phyloP scores from a whole-genome alignment of 2,113 vertebrate species.

The Hydropotes inermis region DNA sequence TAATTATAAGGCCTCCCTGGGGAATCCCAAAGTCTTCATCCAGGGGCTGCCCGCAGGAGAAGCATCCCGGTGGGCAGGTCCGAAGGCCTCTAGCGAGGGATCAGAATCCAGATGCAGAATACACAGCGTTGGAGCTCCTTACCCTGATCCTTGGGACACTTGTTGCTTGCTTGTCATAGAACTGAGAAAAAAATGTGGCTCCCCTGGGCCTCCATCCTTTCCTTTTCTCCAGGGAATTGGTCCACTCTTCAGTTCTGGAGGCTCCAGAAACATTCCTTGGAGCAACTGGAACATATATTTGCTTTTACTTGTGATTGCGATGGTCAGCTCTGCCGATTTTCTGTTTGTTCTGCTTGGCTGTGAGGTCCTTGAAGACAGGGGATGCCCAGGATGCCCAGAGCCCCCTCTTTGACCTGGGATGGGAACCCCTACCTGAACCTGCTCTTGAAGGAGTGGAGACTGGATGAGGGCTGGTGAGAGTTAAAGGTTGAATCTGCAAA shows the following conservation, averaged over 20 bases:
- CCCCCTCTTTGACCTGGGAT: background rate
- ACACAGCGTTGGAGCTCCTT: accelerated
- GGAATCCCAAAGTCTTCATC: background rate
- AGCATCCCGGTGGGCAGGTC: background rate
- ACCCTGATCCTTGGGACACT: background rate
- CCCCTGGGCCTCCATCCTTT: background rate
- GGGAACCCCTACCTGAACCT: background rate
- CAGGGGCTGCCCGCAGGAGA: background rate
- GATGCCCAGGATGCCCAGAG: background rate
- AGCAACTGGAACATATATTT: constrained; percentile 65
- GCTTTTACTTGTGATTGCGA: constrained; percentile 17
- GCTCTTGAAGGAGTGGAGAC: background rate
- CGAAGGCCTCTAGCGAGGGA: accelerated
- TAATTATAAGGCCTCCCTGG: background rate
- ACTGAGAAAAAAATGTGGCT: background rate
- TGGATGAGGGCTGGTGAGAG: background rate
- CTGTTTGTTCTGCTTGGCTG: constrained; percentile 13
- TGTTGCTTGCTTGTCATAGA: background rate
- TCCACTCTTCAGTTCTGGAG: constrained; percentile 11
- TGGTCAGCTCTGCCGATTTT: background rate
- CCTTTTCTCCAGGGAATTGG: background rate
- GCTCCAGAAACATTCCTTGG: constrained; percentile 9
- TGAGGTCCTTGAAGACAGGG: background rate
- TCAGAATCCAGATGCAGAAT: background rate
- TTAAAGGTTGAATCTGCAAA: background rate